Evolutionary conservation across 2,888 invertebrate species (phyloP).

Genomic region (Dione vanillae): DNA sequence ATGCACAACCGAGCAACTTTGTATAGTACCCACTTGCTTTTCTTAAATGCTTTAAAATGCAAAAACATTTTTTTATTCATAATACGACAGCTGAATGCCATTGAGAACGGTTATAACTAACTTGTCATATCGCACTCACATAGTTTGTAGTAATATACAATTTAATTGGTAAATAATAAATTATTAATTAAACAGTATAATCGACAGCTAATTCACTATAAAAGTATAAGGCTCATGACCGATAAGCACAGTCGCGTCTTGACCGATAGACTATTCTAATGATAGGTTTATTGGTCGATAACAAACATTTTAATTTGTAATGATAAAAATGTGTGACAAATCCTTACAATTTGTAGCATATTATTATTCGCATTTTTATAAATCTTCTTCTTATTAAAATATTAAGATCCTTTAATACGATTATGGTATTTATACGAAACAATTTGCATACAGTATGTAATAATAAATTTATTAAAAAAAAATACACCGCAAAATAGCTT

Average conservation of each 20-base stretch:
- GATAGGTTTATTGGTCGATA: slow-evolving; percentile 48
- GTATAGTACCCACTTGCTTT: slow-evolving; percentile 27
- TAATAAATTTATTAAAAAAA: slow-evolving; percentile 18
- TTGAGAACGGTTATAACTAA: slow-evolving; percentile 21
- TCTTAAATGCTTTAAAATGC: slow-evolving; percentile 34
- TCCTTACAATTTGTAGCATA: no score
- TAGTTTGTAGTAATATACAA: not conserved
- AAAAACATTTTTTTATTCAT: slow-evolving; percentile 17
- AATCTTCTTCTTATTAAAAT: no score
- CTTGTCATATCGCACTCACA: slow-evolving; percentile 29
- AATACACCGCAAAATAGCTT: slow-evolving; percentile 14
- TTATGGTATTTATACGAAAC: no score
- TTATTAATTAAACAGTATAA: slow-evolving; percentile 33
- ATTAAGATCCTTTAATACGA: no score
- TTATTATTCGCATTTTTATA: no score
- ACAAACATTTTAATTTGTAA: slow-evolving; percentile 18
- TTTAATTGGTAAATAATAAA: slow-evolving; percentile 23
- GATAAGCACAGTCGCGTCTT: slow-evolving; percentile 42
- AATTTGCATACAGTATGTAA: not conserved
- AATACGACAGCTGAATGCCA: slow-evolving; percentile 28
- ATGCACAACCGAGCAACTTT: slow-evolving; percentile 33
- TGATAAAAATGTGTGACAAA: not conserved
- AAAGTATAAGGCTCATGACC: slow-evolving; percentile 44
- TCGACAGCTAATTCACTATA: not conserved
- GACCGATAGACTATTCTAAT: slow-evolving; percentile 37